A percentile compares a stretch with the other conserved stretches of the same genome.
These are phyloP conservation scores for Hyphantria cunea DNA, from an alignment of 1,140 invertebrate genomes.

Conservation along the genomic window DNA sequence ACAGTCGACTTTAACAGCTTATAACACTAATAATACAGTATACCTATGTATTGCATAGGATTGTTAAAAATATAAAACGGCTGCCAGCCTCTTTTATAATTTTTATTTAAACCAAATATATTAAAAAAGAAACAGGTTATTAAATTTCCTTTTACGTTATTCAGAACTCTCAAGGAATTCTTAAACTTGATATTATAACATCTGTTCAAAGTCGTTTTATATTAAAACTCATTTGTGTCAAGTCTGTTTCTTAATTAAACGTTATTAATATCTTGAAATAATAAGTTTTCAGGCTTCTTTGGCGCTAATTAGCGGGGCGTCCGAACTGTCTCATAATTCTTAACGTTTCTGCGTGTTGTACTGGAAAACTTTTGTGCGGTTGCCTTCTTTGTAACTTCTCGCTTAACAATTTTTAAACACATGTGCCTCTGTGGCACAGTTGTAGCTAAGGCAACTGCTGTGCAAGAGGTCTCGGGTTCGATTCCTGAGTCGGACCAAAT, in stretches of 20 bases:
- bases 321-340: slow-evolving; percentile 25
- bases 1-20: too few relatives aligned
- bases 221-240: slow-evolving; percentile 21
- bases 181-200: background rate
- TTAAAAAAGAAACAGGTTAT: too few relatives aligned
- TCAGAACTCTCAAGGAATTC: background rate
- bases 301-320: slow-evolving; percentile 21
- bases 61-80: too few relatives aligned
- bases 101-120: too few relatives aligned
- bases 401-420: slow-evolving; percentile 8
- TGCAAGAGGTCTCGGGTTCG: too few relatives aligned
- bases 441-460: too few relatives aligned
- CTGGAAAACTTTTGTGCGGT: slow-evolving; percentile 19
- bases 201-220: slow-evolving; percentile 5
- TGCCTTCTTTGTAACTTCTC: slow-evolving; percentile 22
- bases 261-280: slow-evolving; percentile 30
- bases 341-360: slow-evolving; percentile 10
- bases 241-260: slow-evolving; percentile 29
- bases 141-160: background rate
- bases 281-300: slow-evolving; percentile 29
- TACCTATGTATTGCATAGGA: too few relatives aligned
- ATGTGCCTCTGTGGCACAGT: too few relatives aligned
- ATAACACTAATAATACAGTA: too few relatives aligned
- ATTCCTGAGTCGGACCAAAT: too few relatives aligned
- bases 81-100: too few relatives aligned